A percentile compares a stretch with the other conserved stretches of the same genome.
These are phyloP conservation scores for Augochlora pura DNA, from an alignment of 1,140 invertebrate species.

Conservation along the genomic window DNA sequence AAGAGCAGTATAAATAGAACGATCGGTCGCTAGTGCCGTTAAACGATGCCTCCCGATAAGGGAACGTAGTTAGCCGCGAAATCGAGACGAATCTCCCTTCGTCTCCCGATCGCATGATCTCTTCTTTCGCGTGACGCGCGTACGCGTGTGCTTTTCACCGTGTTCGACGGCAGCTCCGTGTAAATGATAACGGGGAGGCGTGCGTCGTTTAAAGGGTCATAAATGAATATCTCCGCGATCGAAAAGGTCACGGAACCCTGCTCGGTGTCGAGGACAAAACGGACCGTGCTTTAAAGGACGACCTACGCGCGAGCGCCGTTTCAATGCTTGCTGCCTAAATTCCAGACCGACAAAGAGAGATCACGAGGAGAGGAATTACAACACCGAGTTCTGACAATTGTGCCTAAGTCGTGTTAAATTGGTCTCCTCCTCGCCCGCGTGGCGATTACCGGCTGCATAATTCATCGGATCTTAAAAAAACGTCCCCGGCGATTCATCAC, in stretches of 20 bases:
- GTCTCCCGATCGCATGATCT: too few relatives aligned
- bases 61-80: slow-evolving; percentile 4
- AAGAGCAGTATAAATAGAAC: slow-evolving; percentile 39
- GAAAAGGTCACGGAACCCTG: slow-evolving; percentile 18
- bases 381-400: slow-evolving; percentile 43
- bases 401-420: slow-evolving; percentile 41
- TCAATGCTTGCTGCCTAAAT: slow-evolving; percentile 28
- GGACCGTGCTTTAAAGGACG: background rate
- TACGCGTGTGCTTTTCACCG: too few relatives aligned
- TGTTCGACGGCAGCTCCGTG: background rate
- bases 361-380: slow-evolving; percentile 44
- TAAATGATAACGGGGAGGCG: background rate
- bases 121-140: too few relatives aligned
- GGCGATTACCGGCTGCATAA: slow-evolving; percentile 34
- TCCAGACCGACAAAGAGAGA: slow-evolving; percentile 39
- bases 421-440: background rate
- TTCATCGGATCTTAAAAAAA: slow-evolving; percentile 44
- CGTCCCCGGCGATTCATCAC: too few relatives aligned
- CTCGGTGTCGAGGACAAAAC: slow-evolving; percentile 10
- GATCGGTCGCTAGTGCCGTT: background rate
- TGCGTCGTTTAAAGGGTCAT: background rate
- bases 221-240: slow-evolving; percentile 36
- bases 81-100: slow-evolving; percentile 1
- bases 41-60: background rate
- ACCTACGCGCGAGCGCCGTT: background rate